These are phyloP conservation scores for Loxodonta africana DNA, from an alignment of 2,113 vertebrate genomes.

Conservation along the genomic window DNA sequence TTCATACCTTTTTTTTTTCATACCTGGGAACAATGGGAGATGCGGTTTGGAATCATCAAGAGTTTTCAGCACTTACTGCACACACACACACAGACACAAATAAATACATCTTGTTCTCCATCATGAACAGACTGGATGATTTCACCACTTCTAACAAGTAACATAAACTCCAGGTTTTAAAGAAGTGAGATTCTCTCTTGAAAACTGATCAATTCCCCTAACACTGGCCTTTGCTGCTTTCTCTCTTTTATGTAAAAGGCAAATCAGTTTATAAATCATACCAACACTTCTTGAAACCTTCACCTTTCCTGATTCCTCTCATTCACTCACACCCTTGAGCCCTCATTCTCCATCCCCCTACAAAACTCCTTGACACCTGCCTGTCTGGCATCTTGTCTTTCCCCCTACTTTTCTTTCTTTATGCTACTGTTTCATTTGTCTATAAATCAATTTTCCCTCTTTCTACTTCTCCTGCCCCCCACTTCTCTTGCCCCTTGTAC, in stretches of 20 bases:
- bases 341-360: background rate
- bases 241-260: conserved; percentile 15
- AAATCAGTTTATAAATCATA: background rate
- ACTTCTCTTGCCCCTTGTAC: background rate
- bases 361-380: background rate
- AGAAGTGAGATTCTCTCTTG: background rate
- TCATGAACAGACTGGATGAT: background rate
- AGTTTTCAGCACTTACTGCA: background rate
- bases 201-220: background rate
- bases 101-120: background rate
- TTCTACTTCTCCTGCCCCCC: background rate
- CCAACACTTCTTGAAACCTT: background rate
- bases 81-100: background rate
- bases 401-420: background rate
- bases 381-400: background rate
- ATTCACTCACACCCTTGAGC: background rate
- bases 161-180: background rate
- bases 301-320: background rate
- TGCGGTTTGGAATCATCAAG: background rate
- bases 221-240: background rate
- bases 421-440: background rate
- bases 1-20: background rate
- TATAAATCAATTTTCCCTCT: background rate
- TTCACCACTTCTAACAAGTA: background rate
- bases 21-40: background rate